These are phyloP conservation scores for Drosophila antonietae DNA, from an alignment of 2,888 invertebrate genomes.

Conservation along the genomic window DNA sequence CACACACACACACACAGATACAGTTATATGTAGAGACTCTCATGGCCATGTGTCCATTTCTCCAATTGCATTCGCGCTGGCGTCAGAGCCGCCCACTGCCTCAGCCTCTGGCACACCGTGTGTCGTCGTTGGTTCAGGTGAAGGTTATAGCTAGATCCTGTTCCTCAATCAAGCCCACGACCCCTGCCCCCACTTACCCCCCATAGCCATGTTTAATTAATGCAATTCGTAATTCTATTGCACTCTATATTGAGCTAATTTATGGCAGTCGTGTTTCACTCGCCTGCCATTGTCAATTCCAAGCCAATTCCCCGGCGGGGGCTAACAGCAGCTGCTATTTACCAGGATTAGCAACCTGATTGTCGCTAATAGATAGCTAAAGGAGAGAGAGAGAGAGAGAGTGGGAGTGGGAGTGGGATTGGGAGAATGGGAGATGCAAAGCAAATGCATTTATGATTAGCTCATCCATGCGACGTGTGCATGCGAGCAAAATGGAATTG, in stretches of 20 bases:
- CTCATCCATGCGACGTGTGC: slow-evolving; percentile 9
- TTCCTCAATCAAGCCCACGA: neutral
- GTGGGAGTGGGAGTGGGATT: neutral
- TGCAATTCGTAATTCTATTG: slow-evolving; percentile 51
- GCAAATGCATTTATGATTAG: slow-evolving; percentile 26
- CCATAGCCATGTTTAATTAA: slow-evolving; percentile 47
- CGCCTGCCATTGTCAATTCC: slow-evolving; percentile 11
- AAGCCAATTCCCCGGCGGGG: slow-evolving; percentile 10
- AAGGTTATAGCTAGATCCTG: slow-evolving; percentile 32
- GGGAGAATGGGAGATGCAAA: neutral
- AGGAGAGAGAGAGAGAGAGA: neutral
- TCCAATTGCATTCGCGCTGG: slow-evolving; percentile 38
- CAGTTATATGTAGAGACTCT: neutral
- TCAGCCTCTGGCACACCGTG: neutral
- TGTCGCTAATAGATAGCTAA: slow-evolving; percentile 16
- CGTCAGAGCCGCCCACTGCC: slow-evolving; percentile 12
- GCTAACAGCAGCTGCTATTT: slow-evolving; percentile 43
- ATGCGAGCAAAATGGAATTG: slow-evolving; percentile 24
- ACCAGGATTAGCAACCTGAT: slow-evolving; percentile 44
- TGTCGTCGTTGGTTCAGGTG: slow-evolving; percentile 37
- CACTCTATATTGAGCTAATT: slow-evolving; percentile 59
- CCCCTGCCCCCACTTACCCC: neutral
- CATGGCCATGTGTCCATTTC: slow-evolving; percentile 32
- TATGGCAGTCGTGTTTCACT: slow-evolving; percentile 35
- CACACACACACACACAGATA: neutral